These are phyloP conservation scores for Eupithecia vulgata DNA, from an alignment of 2,888 invertebrate genomes.

Conservation along the genomic window DNA sequence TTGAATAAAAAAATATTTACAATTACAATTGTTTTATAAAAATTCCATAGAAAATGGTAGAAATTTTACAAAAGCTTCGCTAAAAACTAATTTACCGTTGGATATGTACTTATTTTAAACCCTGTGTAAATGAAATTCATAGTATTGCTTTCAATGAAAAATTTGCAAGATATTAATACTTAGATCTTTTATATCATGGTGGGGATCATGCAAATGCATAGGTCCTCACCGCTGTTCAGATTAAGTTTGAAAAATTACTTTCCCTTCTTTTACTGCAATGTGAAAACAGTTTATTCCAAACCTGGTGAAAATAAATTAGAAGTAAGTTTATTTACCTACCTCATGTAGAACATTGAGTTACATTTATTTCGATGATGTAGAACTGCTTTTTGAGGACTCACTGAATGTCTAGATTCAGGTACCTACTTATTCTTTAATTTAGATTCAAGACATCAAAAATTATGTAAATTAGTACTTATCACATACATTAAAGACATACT, in stretches of 20 bases:
- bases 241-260: conserved; percentile 31
- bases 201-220: conserved; percentile 32
- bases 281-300: conserved; percentile 43
- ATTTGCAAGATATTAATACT: neutral
- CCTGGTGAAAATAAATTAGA: conserved; percentile 52
- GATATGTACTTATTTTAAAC: neutral
- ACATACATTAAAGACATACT: too few relatives aligned
- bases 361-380: too few relatives aligned
- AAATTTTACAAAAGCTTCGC: neutral
- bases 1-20: too few relatives aligned
- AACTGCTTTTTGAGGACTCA: too few relatives aligned
- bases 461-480: too few relatives aligned
- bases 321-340: conserved; percentile 40
- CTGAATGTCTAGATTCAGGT: too few relatives aligned
- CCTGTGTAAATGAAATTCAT: neutral
- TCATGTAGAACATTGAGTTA: too few relatives aligned
- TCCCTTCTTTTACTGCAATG: conserved; percentile 16
- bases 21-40: neutral
- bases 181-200: neutral
- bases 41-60: neutral
- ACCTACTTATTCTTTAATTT: too few relatives aligned
- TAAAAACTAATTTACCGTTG: neutral
- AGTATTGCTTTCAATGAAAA: neutral
- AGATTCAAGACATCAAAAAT: too few relatives aligned
- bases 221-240: conserved; percentile 17